Evolutionary conservation across 2,113 vertebrate genomes (phyloP), one percentile per base, ranked within the genome.

Genomic region (Xiphophorus hellerii): DNA sequence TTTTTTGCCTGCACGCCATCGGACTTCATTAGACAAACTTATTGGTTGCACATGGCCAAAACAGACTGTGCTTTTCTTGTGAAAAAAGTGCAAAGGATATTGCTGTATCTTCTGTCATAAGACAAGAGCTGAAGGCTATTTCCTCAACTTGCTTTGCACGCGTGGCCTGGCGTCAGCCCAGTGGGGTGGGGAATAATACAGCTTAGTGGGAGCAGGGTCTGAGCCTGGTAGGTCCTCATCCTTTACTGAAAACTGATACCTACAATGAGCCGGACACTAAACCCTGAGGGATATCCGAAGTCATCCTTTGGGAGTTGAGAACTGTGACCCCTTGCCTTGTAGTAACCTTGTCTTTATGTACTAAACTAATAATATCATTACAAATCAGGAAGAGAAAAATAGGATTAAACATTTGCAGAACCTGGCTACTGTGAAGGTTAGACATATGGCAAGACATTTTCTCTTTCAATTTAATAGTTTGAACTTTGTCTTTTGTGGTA

Each of bases 31-130:
- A 95, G 69, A 80, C 13, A 44, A 66, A 63, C 86, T 95, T 93
- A 96, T 96, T 96, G 94, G 92, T 92, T 95, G 92, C 95, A 95
- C 86, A 92, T 96, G 95, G 90, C 75, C 86, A 81, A 63, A 91
- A 83, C 77, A 83, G 76, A 87, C 78, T 78, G 92, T 94, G 87
- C 94, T 94, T 94, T 88, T 88, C 86, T 92, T 92, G 90, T 92
- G 80, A 87, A 88, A 93, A 94, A 95, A 94, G 95, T 95, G 92
- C 89, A 81, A 87, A 93, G 94, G 93, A 95, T 96, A 96, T 95
- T 94, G 93, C 90, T 81, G 91, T 91, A 88, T 90, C 91, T 89
- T 93, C 85, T 66, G 82, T 93, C 37, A 78, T 89, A 90, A 88
- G 93, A 89, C 87, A 83, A 90, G 84, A 93, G 86, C 84, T 84